Evolutionary conservation across 2,888 invertebrate species (phyloP).

Genomic region (Ennomos fuscantarius): DNA sequence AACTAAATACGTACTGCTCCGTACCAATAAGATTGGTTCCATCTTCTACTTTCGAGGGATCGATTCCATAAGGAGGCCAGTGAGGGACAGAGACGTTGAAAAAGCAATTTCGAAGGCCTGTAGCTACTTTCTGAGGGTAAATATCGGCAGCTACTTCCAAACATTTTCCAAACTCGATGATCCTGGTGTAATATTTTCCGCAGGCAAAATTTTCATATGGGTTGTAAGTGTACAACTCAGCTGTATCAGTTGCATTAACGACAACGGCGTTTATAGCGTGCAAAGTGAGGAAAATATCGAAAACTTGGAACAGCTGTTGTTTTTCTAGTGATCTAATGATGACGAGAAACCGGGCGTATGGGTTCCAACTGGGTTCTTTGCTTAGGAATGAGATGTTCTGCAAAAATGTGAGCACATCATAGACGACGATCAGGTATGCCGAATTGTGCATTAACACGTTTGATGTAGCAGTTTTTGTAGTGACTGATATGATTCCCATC

Average conservation of each 20-base stretch:
- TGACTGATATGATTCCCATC: constrained; percentile 10
- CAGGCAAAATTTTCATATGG: constrained; percentile 64
- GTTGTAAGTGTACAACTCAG: constrained; percentile 60
- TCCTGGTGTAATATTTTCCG: constrained; percentile 56
- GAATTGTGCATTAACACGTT: neutral
- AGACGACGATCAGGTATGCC: constrained; percentile 48
- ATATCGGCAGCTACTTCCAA: constrained; percentile 36
- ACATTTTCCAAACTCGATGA: constrained; percentile 59
- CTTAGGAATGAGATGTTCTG: constrained; percentile 36
- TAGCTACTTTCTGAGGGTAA: constrained; percentile 51
- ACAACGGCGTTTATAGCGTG: constrained; percentile 54
- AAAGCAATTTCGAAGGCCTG: constrained; percentile 57
- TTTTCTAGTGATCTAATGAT: constrained; percentile 42
- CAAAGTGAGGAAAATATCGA: constrained; percentile 49
- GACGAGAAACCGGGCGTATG: constrained; percentile 52
- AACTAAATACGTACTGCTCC: constrained; percentile 51
- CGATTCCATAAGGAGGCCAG: constrained; percentile 57
- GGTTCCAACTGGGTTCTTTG: constrained; percentile 55
- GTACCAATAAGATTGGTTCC: constrained; percentile 35
- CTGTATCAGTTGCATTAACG: constrained; percentile 47
- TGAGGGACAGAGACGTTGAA: constrained; percentile 52
- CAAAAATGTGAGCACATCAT: constrained; percentile 37
- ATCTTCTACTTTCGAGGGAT: constrained; percentile 34
- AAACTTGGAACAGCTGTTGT: constrained; percentile 45
- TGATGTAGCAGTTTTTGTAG: neutral